Evolutionary conservation across 2,113 vertebrate genomes (phyloP).

Genomic region (Erinaceus europaeus): DNA sequence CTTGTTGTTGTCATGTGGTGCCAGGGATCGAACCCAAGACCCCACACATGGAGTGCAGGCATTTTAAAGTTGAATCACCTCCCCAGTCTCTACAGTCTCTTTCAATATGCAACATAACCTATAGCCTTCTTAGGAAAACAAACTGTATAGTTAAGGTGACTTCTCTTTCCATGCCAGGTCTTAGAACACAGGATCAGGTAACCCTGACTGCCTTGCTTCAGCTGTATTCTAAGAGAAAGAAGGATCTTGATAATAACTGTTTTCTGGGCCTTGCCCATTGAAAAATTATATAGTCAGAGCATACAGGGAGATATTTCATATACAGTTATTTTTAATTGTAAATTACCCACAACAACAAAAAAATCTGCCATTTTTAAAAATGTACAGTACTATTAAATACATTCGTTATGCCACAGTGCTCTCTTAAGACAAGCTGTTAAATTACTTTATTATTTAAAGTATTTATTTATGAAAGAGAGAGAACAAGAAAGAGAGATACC

Average conservation of each 20-base stretch:
- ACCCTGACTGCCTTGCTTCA: background rate
- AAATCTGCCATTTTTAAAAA: background rate
- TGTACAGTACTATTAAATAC: background rate
- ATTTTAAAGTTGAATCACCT: too few relatives aligned
- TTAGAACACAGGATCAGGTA: background rate
- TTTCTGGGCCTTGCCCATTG: background rate
- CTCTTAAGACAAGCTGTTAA: background rate
- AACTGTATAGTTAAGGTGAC: background rate
- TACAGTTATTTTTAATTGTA: background rate
- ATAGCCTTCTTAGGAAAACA: background rate
- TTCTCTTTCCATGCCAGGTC: background rate
- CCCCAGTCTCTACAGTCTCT: background rate
- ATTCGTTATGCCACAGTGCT: background rate
- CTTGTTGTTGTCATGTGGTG: too few relatives aligned
- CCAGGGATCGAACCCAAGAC: too few relatives aligned
- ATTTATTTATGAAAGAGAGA: too few relatives aligned
- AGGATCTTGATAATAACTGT: background rate
- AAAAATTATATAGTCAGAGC: background rate
- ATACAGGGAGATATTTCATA: background rate
- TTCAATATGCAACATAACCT: background rate
- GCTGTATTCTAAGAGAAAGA: background rate
- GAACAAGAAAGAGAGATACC: too few relatives aligned
- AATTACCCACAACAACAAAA: too few relatives aligned
- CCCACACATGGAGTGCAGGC: too few relatives aligned
- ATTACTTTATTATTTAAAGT: background rate